These are phyloP conservation scores for Phthorimaea operculella DNA, from an alignment of 1,140 invertebrate genomes.

Conservation along the genomic window DNA sequence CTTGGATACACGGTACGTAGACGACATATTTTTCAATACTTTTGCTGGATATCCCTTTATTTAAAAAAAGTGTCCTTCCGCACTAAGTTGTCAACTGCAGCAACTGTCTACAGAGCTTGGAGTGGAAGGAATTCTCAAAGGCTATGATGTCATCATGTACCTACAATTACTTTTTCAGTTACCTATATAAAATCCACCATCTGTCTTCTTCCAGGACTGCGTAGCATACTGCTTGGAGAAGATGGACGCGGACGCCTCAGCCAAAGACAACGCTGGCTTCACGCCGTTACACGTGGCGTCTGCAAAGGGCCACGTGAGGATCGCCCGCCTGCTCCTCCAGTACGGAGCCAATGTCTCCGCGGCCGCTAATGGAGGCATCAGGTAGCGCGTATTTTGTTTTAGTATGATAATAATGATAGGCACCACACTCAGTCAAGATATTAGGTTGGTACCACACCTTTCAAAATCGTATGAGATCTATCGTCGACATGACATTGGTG, in stretches of 20 bases:
- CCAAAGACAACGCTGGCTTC: conserved; percentile 94
- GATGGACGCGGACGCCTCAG: conserved; percentile 82
- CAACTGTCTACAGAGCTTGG: no score
- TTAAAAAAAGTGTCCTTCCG: background rate
- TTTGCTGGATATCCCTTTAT: background rate
- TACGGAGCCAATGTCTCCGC: conserved; percentile 91
- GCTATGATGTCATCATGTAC: no score
- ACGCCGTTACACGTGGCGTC: conserved; percentile 94
- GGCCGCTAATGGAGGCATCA: conserved; percentile 89
- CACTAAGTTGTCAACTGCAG: no score
- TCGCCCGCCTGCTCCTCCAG: conserved; percentile 84
- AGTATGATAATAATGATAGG: no score
- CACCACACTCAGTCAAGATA: no score
- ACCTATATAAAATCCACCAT: no score
- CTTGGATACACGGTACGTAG: conserved; percentile 84
- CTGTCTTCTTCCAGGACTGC: conserved; percentile 76
- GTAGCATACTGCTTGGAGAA: conserved; percentile 90
- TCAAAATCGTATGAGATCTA: no score
- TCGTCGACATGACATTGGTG: no score
- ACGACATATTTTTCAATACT: background rate
- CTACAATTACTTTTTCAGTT: no score
- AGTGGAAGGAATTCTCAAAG: no score
- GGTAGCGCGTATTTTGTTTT: conserved; percentile 47
- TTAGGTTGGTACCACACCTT: no score
- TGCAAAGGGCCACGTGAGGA: conserved; percentile 85